Evolutionary conservation across 1,140 invertebrate genomes (phyloP), one percentile per base, ranked within the genome.

Genomic region (Helicoverpa zea): DNA sequence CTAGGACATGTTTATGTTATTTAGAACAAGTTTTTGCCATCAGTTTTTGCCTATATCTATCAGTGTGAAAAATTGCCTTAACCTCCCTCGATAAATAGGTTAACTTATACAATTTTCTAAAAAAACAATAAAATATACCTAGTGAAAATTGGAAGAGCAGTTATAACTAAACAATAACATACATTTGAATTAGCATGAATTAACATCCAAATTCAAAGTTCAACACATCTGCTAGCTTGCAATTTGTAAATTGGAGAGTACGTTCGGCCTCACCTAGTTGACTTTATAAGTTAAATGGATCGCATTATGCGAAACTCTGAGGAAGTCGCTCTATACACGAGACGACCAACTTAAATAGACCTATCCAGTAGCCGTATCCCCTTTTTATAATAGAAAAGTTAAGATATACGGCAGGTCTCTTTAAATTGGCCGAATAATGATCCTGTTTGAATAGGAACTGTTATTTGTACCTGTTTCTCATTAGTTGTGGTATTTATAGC

Each of bases 241-340:
- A 72, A 72, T 72, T 72, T 72, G 68, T 54, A 72, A 72, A 72
- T 72, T 72, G 68, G 18, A 61, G 18, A 75, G 73, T 18, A 49
- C 56, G 35, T 43, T 43, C 9, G 35, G 35, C 4, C 35, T 43
- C 11, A 51, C 58, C 10, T 47, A 49, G n/a, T 61, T 61, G 43
- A 61, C 58, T 61, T 35, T 75, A 61, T 47, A 75, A 75, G 56
- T 75, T 49, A 23, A 75, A 63, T 75, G 43, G 43, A 61, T 75
- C 35, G 73, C 43, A 75, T 75, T 75, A 61, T 61, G 49, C 43
- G 35, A 61, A 75, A 75, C 56, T 75, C 56, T 18, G 18, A 47
- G 54, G 43, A 61, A 75, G 72, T 58, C 35, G 35, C 54, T 52
- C 43, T 61, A 29, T 47, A 49, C 61, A 54, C 29, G 68, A 72